Conservation (phyloP, 2,113 vertebrate species). For the Erythrocercus mccallii region DNA sequence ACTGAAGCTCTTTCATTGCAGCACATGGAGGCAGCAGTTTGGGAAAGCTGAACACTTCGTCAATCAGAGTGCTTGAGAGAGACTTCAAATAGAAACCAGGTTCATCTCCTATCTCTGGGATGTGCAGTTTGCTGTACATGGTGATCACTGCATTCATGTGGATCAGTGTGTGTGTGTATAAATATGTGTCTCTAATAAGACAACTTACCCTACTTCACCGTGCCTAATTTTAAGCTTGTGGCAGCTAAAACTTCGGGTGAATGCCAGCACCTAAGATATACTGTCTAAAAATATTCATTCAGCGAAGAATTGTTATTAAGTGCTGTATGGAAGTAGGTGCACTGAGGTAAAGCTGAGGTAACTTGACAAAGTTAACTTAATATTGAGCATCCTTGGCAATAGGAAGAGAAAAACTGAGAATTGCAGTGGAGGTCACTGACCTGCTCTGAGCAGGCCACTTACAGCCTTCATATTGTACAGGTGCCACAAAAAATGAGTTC, state of each 20-base stretch:
- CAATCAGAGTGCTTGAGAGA: not conserved
- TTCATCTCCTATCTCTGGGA: not conserved
- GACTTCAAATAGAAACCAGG: not conserved
- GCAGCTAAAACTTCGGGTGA: not conserved
- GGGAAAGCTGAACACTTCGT: not conserved
- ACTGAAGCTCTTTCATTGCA: not conserved
- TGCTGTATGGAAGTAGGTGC: not conserved
- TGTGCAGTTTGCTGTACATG: not conserved
- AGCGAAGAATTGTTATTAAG: not conserved
- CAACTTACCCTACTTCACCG: not conserved
- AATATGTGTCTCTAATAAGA: not conserved
- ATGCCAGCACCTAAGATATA: not conserved
- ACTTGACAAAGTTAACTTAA: not conserved
- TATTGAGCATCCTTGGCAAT: not conserved
- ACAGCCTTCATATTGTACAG: not conserved
- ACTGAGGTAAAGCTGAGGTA: not conserved
- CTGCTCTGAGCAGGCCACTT: not conserved
- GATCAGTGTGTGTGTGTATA: fast-evolving
- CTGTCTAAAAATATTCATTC: not conserved
- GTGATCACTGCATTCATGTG: not conserved
- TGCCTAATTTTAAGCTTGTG: not conserved
- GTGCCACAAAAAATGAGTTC: not conserved
- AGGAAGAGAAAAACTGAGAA: not conserved
- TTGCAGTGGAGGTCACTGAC: not conserved
- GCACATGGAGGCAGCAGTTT: not conserved